Conservation (phyloP, 2,797 vertebrate species). For the Trematocara caparti region DNA sequence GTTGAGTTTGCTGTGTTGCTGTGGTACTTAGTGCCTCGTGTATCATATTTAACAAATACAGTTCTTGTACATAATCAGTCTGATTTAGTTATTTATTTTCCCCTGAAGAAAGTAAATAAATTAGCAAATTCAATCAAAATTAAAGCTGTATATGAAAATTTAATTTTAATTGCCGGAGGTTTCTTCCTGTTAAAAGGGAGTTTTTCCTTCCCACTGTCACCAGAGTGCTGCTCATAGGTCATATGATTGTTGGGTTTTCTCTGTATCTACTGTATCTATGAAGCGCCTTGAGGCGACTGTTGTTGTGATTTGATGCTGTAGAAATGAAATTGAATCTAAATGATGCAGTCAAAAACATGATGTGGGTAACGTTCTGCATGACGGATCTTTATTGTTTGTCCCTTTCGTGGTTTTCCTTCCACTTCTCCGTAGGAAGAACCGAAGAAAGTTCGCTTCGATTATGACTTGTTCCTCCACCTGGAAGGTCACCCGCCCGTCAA, state of each 20-base stretch:
- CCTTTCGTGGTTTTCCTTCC: neutral
- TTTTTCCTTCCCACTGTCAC: accelerated
- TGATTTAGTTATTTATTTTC: neutral
- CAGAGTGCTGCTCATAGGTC: accelerated
- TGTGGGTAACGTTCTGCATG: neutral
- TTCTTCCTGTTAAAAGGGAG: neutral
- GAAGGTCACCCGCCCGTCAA: conserved; percentile 98
- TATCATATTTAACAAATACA: neutral
- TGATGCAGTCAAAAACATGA: neutral
- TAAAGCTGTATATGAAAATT: accelerated
- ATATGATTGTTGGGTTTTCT: accelerated
- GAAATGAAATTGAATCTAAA: neutral
- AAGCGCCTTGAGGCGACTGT: accelerated
- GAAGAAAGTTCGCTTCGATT: conserved; percentile 98
- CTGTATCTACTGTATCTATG: neutral
- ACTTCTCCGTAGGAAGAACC: conserved; percentile 88
- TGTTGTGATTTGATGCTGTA: accelerated
- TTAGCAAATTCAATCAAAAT: neutral
- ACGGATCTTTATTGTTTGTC: neutral
- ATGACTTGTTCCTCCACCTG: conserved; percentile 98
- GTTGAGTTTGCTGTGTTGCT: accelerated
- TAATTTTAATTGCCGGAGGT: accelerated
- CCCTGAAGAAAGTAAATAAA: neutral
- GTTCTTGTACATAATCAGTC: neutral
- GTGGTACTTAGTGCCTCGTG: accelerated